A percentile compares a stretch with the other conserved stretches of the same genome.
Evolutionary conservation across 1,140 invertebrate genomes (phyloP).

Genomic region (Drosophila pachea): DNA sequence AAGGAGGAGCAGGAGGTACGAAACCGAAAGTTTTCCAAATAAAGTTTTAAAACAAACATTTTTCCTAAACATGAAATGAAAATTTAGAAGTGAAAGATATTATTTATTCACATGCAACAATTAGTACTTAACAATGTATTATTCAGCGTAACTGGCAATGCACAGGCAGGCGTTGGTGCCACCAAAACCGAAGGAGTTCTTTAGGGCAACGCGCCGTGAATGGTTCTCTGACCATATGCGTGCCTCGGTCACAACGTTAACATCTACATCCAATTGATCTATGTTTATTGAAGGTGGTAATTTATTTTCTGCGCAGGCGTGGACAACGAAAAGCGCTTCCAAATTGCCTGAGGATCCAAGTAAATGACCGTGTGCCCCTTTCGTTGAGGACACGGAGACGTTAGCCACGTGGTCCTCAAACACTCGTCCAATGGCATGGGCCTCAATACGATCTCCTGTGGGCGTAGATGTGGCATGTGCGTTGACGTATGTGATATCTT

Average conservation of each 20-base stretch:
- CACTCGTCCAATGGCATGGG: constrained; percentile 88
- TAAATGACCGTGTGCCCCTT: constrained; percentile 97
- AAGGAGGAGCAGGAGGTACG: constrained; percentile 17
- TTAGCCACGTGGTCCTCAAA: constrained; percentile 82
- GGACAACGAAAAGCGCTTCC: constrained; percentile 91
- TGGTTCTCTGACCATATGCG: constrained; percentile 46
- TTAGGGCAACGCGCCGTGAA: constrained; percentile 87
- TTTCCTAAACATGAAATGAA: constrained; percentile 63
- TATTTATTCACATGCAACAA: constrained; percentile 52
- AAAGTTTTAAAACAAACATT: constrained; percentile 77
- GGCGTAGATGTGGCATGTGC: constrained; percentile 99
- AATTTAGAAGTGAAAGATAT: constrained; percentile 10
- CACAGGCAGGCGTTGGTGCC: constrained; percentile 97
- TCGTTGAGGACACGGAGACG: constrained; percentile 91
- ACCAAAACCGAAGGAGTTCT: constrained; percentile 99
- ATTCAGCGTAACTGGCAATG: constrained; percentile 79
- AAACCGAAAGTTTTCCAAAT: constrained; percentile 78
- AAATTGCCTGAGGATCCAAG: constrained; percentile 96
- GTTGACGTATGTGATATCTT: constrained; percentile 92
- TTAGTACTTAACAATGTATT: constrained; percentile 27
- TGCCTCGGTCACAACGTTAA: constrained; percentile 58
- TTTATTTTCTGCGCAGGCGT: constrained; percentile 86
- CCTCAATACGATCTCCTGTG: constrained; percentile 94
- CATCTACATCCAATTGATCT: constrained; percentile 83
- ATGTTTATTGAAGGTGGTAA: constrained; percentile 97